Conservation (phyloP, 1,140 invertebrate species). For the Acromyrmex echinatior region DNA sequence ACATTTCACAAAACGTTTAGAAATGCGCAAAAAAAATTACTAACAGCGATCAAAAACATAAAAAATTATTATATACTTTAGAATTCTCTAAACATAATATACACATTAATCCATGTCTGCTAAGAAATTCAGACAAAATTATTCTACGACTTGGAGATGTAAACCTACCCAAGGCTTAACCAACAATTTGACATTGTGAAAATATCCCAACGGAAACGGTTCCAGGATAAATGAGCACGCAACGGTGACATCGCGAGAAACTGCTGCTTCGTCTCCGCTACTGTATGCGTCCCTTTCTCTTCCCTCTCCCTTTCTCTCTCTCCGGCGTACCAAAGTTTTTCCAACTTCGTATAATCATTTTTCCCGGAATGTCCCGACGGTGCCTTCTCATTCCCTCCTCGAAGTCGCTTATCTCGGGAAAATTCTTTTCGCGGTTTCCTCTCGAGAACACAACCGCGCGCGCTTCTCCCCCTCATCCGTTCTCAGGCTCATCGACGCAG, state of each 20-base stretch:
- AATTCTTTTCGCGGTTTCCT: slow-evolving; percentile 78
- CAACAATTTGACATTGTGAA: slow-evolving; percentile 47
- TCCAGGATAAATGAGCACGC: slow-evolving; percentile 70
- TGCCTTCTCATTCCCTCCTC: slow-evolving; percentile 57
- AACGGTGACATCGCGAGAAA: slow-evolving; percentile 68
- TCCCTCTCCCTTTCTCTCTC: slow-evolving; percentile 35
- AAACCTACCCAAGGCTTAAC: slow-evolving; percentile 22
- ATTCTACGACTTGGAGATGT: background rate
- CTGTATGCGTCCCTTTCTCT: slow-evolving; percentile 32
- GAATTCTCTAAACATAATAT: slow-evolving; percentile 1
- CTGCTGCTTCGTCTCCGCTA: slow-evolving; percentile 56
- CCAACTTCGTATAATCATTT: slow-evolving; percentile 84
- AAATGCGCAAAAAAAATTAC: background rate
- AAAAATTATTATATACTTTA: background rate
- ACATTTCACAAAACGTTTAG: background rate
- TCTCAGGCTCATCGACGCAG: slow-evolving; percentile 68
- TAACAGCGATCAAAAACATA: background rate
- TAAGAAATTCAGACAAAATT: slow-evolving; percentile 2
- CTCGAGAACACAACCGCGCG: slow-evolving; percentile 63
- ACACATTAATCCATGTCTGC: background rate
- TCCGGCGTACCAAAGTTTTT: slow-evolving; percentile 76
- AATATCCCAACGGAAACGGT: slow-evolving; percentile 50
- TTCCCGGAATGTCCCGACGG: slow-evolving; percentile 79
- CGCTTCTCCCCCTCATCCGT: slow-evolving; percentile 35
- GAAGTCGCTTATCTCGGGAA: slow-evolving; percentile 75